These are phyloP conservation scores for Falcaria lacertinaria DNA, from an alignment of 2,888 invertebrate species.

Conservation along the genomic window DNA sequence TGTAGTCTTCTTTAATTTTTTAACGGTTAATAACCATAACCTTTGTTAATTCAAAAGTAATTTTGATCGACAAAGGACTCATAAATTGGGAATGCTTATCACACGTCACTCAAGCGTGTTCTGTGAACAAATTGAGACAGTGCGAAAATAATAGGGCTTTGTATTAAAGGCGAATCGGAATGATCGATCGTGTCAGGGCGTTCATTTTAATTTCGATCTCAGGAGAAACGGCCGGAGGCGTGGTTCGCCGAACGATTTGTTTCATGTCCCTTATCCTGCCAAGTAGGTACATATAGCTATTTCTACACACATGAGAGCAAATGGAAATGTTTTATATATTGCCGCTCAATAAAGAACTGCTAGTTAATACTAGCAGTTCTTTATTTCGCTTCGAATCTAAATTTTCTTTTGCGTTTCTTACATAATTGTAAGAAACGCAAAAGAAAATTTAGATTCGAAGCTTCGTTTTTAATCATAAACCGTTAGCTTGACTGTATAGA, in stretches of 20 bases:
- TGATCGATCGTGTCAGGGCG: slow-evolving; percentile 76
- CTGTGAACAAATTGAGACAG: slow-evolving; percentile 67
- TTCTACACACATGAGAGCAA: not conserved
- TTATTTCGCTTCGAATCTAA: too few species aligned
- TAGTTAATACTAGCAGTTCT: slow-evolving; percentile 7
- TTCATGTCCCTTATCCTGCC: slow-evolving; percentile 63
- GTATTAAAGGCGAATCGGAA: slow-evolving; percentile 72
- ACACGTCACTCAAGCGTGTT: slow-evolving; percentile 52
- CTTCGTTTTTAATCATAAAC: too few species aligned
- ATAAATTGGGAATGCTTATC: slow-evolving; percentile 50
- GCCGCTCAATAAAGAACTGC: not conserved
- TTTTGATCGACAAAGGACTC: slow-evolving; percentile 42
- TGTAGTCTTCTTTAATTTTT: too few species aligned
- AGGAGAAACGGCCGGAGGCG: slow-evolving; percentile 68
- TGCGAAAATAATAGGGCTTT: slow-evolving; percentile 69
- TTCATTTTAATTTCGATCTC: slow-evolving; percentile 77
- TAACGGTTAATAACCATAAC: slow-evolving; percentile 8
- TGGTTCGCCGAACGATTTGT: slow-evolving; percentile 74
- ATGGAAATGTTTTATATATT: not conserved
- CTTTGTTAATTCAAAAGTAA: slow-evolving; percentile 29
- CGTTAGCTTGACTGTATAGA: too few species aligned
- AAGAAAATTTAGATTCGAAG: too few species aligned
- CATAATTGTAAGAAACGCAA: too few species aligned
- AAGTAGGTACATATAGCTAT: slow-evolving; percentile 10
- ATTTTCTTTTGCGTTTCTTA: too few species aligned